These are phyloP conservation scores for Nebria brevicollis DNA, from an alignment of 2,888 invertebrate genomes.

Conservation along the genomic window DNA sequence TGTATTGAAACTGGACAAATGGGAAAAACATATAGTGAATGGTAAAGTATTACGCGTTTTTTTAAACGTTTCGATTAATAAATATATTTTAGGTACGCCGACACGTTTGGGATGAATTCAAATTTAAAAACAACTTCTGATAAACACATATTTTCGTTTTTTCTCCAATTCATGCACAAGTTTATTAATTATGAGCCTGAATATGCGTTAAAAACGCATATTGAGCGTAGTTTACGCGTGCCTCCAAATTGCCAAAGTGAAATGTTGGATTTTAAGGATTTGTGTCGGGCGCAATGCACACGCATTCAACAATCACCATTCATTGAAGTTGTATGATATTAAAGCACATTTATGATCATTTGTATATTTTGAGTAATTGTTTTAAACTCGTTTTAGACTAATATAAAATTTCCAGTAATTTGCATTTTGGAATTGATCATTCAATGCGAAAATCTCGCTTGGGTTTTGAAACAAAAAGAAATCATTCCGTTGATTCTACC, in stretches of 20 bases:
- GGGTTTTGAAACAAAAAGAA: not conserved
- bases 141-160: not conserved
- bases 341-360: not conserved
- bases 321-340: not conserved
- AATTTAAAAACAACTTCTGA: not conserved
- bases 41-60: not conserved
- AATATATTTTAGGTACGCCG: not conserved
- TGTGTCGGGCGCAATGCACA: not conserved
- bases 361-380: not conserved
- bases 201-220: conserved; percentile 2
- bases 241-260: not conserved
- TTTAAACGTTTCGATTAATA: not conserved
- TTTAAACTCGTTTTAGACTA: not conserved
- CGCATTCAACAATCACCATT: not conserved
- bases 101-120: conserved; percentile 1
- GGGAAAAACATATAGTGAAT: conserved; percentile 3
- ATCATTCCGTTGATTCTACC: not conserved
- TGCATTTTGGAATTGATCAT: not conserved
- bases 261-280: conserved; percentile 9
- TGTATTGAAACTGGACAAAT: not conserved
- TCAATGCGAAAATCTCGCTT: not conserved
- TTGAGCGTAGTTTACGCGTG: conserved; percentile 1
- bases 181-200: conserved; percentile 10
- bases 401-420: not conserved
- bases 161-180: not conserved